Percentiles rank a stretch among this genome's conserved stretches.
phyloP scores from a whole-genome alignment of 2,113 vertebrate species.

The Cyphomyrus discorhynchus region DNA sequence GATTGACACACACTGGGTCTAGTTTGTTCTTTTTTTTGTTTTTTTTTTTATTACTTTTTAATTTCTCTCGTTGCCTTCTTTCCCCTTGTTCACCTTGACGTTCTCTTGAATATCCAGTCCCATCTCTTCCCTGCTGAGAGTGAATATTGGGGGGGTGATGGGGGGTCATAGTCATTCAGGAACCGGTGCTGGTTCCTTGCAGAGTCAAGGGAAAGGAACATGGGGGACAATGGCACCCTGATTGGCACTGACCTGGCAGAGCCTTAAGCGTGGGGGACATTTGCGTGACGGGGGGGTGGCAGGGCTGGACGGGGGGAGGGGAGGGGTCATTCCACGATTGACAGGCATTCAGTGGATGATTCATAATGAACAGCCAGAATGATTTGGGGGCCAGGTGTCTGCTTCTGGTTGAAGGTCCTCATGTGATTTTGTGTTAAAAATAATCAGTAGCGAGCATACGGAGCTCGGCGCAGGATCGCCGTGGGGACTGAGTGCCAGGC shows the following conservation, averaged over 20 bases:
- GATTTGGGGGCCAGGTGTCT: background rate
- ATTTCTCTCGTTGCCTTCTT: background rate
- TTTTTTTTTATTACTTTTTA: background rate
- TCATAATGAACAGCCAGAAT: background rate
- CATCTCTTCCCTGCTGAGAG: slow-evolving; percentile 29
- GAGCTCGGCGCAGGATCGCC: background rate
- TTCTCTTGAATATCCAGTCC: background rate
- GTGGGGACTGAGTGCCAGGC: background rate
- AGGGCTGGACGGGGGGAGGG: background rate
- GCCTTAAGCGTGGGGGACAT: background rate
- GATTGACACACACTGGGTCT: background rate
- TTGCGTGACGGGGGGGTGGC: background rate
- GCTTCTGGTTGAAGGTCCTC: background rate
- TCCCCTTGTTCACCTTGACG: background rate
- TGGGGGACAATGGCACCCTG: background rate
- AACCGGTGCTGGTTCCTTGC: background rate
- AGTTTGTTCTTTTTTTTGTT: background rate
- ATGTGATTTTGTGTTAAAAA: background rate
- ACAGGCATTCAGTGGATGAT: background rate
- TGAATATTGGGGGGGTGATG: background rate
- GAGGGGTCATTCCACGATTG: background rate
- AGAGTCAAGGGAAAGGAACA: background rate
- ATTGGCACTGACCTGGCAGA: background rate
- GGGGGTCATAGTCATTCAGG: background rate
- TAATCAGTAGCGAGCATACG: background rate